These are phyloP conservation scores for Aselliscus stoliczkanus DNA, from an alignment of 2,797 vertebrate species.

Conservation along the genomic window DNA sequence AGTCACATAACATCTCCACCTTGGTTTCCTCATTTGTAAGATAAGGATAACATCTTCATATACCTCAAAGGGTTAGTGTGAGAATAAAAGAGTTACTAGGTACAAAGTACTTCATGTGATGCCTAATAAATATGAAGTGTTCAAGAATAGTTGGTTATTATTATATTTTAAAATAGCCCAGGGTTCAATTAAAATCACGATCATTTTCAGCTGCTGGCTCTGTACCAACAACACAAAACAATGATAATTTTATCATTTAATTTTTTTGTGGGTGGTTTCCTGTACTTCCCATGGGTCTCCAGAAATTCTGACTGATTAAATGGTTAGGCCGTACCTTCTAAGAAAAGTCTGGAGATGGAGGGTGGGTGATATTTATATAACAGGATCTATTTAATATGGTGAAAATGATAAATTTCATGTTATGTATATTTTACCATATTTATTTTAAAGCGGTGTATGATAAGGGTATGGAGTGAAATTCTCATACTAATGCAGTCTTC, in stretches of 20 bases:
- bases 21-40: not conserved
- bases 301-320: not conserved
- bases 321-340: not conserved
- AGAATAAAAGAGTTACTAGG: not conserved
- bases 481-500: not conserved
- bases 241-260: not conserved
- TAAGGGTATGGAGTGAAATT: not conserved
- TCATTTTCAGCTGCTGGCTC: not conserved
- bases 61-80: not conserved
- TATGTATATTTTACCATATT: not conserved
- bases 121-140: not conserved
- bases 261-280: not conserved
- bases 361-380: fast-evolving
- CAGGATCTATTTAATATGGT: not conserved
- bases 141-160: not conserved
- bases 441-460: not conserved
- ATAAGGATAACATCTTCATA: not conserved
- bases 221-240: not conserved
- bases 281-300: not conserved
- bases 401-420: not conserved
- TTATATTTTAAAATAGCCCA: not conserved
- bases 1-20: not conserved
- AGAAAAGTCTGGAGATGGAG: not conserved
- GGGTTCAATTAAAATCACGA: not conserved
- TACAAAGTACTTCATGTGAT: not conserved